Base-by-base conservation (phyloP, 2,888 invertebrate genomes). In the Amphiduros pacificus region DNA sequence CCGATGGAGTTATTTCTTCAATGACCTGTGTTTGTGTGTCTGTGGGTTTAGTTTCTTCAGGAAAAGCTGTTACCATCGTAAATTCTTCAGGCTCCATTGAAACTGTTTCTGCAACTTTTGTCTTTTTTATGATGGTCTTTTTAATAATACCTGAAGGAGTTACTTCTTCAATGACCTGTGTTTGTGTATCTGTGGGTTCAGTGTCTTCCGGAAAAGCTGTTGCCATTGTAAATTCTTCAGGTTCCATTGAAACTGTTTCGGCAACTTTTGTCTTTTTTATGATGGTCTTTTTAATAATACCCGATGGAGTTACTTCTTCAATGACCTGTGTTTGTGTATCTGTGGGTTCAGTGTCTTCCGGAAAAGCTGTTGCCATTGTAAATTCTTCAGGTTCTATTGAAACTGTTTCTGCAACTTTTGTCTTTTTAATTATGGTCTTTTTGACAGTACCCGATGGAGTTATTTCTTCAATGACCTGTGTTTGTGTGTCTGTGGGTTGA, bases 141-240 rank as follows among this genome's bases (percentile, higher is more conserved):
- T 59, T 36, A 32, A 31, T 44, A 24, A 52, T 22, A 54, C 63
- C 66, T 54, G 60, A 61, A 26, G 48, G 49, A n/a, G 63, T 63
- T 22, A 63, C 61, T 50, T 63, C 63, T 49, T 66, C 63, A 29
- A 60, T 60, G 11, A 66, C 63, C 9, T 52, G 40, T 1, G 60
- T 55, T 22, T 51, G 48, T n/a, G 49, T 56, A 28, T 60, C 11
- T 24, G 27, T 22, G 20, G 22, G 24, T 24, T 36, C 11, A 40
- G 17, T 55, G 17, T 55, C 41, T 17, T 55, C 55, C 5, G 55
- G 55, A 26, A 32, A 24, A 6, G 55, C 55, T 20, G 36, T 41
- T 24, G 31, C 55, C 9, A 41, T 64, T 22, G 59, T 61, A 20
- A 55, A 63, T 26, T 55, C 55, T 55, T 36, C 55, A 40, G 55